Percentiles rank a stretch among this genome's conserved stretches.
These are phyloP conservation scores for Hemitrygon akajei DNA, from an alignment of 2,797 vertebrate species.

Conservation along the genomic window DNA sequence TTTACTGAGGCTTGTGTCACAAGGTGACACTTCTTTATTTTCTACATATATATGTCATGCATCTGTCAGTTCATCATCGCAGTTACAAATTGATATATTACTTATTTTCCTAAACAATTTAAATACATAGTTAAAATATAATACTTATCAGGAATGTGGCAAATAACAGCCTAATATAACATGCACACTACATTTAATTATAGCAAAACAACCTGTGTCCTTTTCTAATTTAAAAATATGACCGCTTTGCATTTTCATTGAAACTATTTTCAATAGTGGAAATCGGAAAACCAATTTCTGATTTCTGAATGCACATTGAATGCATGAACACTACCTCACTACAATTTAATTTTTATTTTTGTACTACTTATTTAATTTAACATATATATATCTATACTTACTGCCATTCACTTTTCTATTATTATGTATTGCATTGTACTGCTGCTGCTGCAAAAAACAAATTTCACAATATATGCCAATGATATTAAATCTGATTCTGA, in stretches of 20 bases:
- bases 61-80: too few relatives aligned
- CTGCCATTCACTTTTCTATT: too few relatives aligned
- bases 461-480: too few relatives aligned
- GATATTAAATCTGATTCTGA: too few relatives aligned
- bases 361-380: too few relatives aligned
- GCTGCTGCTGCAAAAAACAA: too few relatives aligned
- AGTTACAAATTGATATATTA: not conserved
- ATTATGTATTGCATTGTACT: too few relatives aligned
- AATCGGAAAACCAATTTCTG: too few relatives aligned
- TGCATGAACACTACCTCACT: too few relatives aligned
- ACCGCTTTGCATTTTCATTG: not conserved
- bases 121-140: not conserved
- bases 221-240: not conserved
- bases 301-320: too few relatives aligned
- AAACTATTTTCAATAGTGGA: not conserved
- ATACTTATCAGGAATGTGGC: not conserved
- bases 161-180: not conserved
- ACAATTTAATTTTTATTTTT: too few relatives aligned
- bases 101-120: not conserved
- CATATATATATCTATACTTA: too few relatives aligned
- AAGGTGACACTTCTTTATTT: not conserved
- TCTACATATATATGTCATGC: not conserved
- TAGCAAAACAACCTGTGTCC: not conserved
- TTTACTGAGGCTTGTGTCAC: not conserved
- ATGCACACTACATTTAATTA: not conserved